These are phyloP conservation scores for Geophilus truncorum DNA, from an alignment of 2,888 invertebrate species.

Conservation along the genomic window DNA sequence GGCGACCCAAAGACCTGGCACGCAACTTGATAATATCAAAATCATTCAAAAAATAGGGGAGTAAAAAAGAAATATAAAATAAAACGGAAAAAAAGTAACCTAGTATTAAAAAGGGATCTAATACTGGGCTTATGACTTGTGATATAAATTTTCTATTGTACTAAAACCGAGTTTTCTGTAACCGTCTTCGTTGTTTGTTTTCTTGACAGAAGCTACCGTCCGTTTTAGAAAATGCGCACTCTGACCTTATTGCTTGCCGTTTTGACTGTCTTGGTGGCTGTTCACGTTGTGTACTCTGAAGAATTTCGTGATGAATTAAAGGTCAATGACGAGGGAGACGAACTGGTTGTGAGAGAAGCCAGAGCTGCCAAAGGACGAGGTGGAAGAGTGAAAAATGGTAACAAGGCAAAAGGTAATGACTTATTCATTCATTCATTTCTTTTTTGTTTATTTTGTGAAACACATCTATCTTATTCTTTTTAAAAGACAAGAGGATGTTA, in stretches of 20 bases:
- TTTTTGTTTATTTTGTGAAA: no score
- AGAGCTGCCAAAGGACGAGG: constrained; percentile 30
- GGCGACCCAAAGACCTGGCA: constrained; percentile 5
- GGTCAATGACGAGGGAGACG: constrained; percentile 37
- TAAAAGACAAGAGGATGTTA: neutral
- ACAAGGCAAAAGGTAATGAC: constrained; percentile 23
- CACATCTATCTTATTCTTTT: no score
- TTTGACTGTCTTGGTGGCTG: constrained; percentile 7
- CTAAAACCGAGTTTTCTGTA: no score
- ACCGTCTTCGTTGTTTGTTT: neutral
- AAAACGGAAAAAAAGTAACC: neutral
- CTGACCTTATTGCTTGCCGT: neutral
- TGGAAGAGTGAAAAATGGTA: neutral
- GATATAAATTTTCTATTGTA: no score
- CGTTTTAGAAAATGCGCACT: neutral
- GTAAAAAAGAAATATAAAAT: neutral
- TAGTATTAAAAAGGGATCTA: neutral
- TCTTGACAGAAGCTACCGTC: neutral
- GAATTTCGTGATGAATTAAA: constrained; percentile 32
- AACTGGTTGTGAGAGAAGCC: constrained; percentile 34
- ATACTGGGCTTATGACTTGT: neutral
- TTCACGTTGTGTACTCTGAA: neutral
- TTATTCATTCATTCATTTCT: neutral
- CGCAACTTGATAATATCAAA: constrained; percentile 17
- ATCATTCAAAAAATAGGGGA: neutral